phyloP scores from a whole-genome alignment of 2,888 invertebrate genomes.

The Leucophora obtusa region DNA sequence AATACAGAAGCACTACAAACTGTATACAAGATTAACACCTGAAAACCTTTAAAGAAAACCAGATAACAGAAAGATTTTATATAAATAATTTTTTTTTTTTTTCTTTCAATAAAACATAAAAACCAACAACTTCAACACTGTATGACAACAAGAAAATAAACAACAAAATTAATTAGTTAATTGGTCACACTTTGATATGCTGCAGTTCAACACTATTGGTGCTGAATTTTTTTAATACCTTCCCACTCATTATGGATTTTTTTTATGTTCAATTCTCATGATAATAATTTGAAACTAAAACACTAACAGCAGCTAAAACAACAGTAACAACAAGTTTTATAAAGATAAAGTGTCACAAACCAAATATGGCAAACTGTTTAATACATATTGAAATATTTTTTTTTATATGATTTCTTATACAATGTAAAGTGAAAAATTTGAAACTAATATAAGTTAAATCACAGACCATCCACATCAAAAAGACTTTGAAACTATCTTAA shows the following conservation, averaged over 20 bases:
- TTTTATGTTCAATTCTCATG: conserved; percentile 4
- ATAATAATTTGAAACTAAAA: conserved; percentile 15
- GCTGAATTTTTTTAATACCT: conserved; percentile 46
- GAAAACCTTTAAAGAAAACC: conserved; percentile 13
- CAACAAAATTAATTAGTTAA: conserved; percentile 62
- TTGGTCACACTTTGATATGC: conserved; percentile 62
- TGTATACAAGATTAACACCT: conserved; percentile 50
- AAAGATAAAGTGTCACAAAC: neutral
- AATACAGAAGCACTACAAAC: conserved; percentile 53
- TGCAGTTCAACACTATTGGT: conserved; percentile 22
- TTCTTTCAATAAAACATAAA: neutral
- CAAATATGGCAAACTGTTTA: neutral
- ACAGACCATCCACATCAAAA: too few relatives aligned
- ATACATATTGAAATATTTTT: neutral
- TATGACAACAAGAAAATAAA: conserved; percentile 34
- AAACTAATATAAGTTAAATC: too few relatives aligned
- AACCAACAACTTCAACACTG: neutral
- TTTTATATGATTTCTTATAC: neutral
- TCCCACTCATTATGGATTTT: conserved; percentile 50
- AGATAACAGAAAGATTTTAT: neutral
- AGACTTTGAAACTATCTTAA: too few relatives aligned
- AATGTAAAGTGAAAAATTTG: neutral
- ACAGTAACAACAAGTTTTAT: conserved; percentile 1
- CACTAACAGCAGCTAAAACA: conserved; percentile 4
- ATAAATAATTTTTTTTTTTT: conserved; percentile 2